Percentiles rank a stretch among this genome's conserved stretches.
These are phyloP conservation scores for Leptinotarsa haldemani DNA, from an alignment of 2,888 invertebrate species.

Conservation along the genomic window DNA sequence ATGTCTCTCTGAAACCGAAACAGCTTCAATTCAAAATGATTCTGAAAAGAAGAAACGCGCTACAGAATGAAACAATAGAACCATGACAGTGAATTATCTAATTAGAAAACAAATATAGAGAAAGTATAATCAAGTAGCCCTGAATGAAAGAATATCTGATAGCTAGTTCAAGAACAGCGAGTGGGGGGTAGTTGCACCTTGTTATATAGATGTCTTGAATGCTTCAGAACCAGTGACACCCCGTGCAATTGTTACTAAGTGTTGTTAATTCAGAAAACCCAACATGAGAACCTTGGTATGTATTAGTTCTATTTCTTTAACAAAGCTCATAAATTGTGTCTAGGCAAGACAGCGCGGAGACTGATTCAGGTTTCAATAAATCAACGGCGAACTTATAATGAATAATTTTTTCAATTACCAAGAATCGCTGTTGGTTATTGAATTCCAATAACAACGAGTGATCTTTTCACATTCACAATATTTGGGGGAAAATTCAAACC, in stretches of 20 bases:
- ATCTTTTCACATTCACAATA: no score
- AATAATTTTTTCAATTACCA: no score
- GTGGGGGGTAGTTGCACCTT: constrained; percentile 52
- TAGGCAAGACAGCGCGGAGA: no score
- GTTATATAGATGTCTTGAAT: constrained; percentile 53
- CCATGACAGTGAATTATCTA: constrained; percentile 17
- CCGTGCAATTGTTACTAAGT: constrained; percentile 42
- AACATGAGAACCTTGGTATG: constrained; percentile 54
- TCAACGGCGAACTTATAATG: no score
- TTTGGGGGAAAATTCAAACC: no score
- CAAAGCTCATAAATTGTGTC: no score
- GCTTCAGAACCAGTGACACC: constrained; percentile 52
- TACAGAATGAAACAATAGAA: constrained; percentile 18
- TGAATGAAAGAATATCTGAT: constrained; percentile 49
- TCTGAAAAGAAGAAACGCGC: not conserved
- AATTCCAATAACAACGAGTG: no score
- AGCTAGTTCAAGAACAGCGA: constrained; percentile 45
- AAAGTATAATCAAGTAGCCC: constrained; percentile 55
- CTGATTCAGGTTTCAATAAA: no score
- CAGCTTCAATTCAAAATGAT: no score
- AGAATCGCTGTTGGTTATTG: no score
- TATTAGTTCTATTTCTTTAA: not conserved
- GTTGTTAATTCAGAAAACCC: constrained; percentile 30
- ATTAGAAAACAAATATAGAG: constrained; percentile 42
- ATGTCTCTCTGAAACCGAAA: no score